Evolutionary conservation across 2,797 vertebrate genomes (phyloP).

Genomic region (Myripristis murdjan): DNA sequence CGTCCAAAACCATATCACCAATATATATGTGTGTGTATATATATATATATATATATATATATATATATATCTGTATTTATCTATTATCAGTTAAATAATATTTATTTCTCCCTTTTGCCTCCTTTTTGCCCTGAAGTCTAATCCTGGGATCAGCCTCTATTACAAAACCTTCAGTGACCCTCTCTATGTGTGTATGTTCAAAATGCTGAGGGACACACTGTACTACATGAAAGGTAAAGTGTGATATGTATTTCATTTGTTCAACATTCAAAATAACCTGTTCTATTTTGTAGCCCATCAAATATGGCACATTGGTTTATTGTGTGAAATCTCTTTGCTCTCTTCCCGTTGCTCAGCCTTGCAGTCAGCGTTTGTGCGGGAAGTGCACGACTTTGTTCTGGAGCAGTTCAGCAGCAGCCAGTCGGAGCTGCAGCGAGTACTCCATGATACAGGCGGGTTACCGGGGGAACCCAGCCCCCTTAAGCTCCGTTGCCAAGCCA

Average conservation of each 20-base stretch:
- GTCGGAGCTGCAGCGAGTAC: constrained; percentile 93
- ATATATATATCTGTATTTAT: no score
- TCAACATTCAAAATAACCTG: not conserved
- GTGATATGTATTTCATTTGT: constrained; percentile 2
- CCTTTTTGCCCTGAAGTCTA: constrained; percentile 79
- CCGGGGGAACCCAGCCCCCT: constrained; percentile 91
- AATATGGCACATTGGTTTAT: not conserved
- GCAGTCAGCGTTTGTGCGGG: constrained; percentile 91
- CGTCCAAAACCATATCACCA: constrained; percentile 11
- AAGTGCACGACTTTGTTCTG: constrained; percentile 96
- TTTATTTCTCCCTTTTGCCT: constrained; percentile 30
- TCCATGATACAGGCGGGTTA: constrained; percentile 90
- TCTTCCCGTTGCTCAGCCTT: constrained; percentile 81
- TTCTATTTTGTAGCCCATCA: not conserved
- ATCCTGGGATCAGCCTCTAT: constrained; percentile 86
- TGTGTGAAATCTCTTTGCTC: not conserved
- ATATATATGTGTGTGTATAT: no score
- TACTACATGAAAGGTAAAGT: constrained; percentile 94
- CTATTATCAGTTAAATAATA: constrained; percentile 20
- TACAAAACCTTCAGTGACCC: constrained; percentile 95
- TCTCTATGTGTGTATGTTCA: constrained; percentile 95
- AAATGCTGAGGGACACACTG: constrained; percentile 97
- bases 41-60: no score
- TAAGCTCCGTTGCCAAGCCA: constrained; percentile 96
- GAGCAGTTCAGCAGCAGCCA: constrained; percentile 97